A percentile compares a stretch with the other conserved stretches of the same genome.
phyloP scores from a whole-genome alignment of 2,888 invertebrate species.

The Megastigmus dorsalis region DNA sequence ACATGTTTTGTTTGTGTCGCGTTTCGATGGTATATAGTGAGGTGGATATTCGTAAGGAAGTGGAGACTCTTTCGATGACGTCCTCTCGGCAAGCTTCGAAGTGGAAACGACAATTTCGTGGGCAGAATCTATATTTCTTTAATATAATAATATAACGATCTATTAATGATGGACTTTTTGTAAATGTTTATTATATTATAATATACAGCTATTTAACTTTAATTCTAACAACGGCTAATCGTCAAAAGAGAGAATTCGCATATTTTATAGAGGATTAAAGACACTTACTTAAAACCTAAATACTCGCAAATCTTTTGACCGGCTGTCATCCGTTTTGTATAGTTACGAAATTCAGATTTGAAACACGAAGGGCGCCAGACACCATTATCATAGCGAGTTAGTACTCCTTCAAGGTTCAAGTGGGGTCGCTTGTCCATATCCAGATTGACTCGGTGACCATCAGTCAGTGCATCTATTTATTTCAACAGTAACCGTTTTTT shows the following conservation, averaged over 20 bases:
- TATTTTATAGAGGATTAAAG: not conserved
- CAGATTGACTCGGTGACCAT: slow-evolving; percentile 78
- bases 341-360: slow-evolving; percentile 63
- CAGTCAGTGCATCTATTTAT: slow-evolving; percentile 80
- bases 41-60: slow-evolving; percentile 51
- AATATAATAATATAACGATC: no score
- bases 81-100: slow-evolving; percentile 36
- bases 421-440: slow-evolving; percentile 80
- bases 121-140: slow-evolving; percentile 65
- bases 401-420: slow-evolving; percentile 78
- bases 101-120: slow-evolving; percentile 54
- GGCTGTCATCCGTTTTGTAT: slow-evolving; percentile 69
- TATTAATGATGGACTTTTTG: no score
- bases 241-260: no score
- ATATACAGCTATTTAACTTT: no score
- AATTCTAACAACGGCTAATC: not conserved
- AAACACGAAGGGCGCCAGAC: slow-evolving; percentile 82
- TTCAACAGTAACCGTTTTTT: not conserved
- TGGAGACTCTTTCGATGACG: slow-evolving; percentile 24
- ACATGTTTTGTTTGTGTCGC: slow-evolving; percentile 58
- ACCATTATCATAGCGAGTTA: slow-evolving; percentile 79
- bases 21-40: slow-evolving; percentile 12
- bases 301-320: slow-evolving; percentile 78
- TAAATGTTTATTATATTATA: no score
- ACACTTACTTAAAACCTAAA: slow-evolving; percentile 80